phyloP scores from a whole-genome alignment of 2,113 vertebrate genomes.

The Casuarius casuarius region DNA sequence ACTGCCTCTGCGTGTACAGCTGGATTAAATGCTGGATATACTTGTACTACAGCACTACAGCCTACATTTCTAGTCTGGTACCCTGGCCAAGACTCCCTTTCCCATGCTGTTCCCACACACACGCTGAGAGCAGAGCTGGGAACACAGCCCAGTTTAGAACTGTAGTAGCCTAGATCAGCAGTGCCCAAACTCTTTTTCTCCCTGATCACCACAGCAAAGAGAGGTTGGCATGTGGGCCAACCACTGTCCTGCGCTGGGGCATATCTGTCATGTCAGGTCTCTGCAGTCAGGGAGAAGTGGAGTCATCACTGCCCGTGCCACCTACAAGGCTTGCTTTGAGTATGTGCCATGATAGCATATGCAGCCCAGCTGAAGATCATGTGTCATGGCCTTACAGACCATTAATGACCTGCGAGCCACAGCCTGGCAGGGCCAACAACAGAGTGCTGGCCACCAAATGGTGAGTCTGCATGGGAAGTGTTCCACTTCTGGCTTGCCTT shows the following conservation, averaged over 20 bases:
- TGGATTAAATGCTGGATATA: background rate
- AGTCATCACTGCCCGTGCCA: background rate
- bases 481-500: background rate
- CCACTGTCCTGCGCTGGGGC: fast-evolving
- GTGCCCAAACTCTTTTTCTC: background rate
- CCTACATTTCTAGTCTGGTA: background rate
- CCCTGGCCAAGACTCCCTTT: background rate
- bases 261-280: background rate
- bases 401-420: background rate
- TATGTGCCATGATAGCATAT: no score
- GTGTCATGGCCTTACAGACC: background rate
- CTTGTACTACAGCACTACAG: background rate
- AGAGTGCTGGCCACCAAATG: background rate
- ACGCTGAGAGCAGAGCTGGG: background rate
- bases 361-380: background rate
- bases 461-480: background rate
- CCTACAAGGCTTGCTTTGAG: no score
- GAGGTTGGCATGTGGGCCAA: background rate
- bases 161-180: background rate
- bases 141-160: background rate
- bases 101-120: background rate
- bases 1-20: background rate
- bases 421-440: background rate
- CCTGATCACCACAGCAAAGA: background rate
- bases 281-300: background rate